A percentile compares a stretch with the other conserved stretches of the same genome.
These are phyloP conservation scores for Yponomeuta plumbellus DNA, from an alignment of 2,888 invertebrate species.

Conservation along the genomic window DNA sequence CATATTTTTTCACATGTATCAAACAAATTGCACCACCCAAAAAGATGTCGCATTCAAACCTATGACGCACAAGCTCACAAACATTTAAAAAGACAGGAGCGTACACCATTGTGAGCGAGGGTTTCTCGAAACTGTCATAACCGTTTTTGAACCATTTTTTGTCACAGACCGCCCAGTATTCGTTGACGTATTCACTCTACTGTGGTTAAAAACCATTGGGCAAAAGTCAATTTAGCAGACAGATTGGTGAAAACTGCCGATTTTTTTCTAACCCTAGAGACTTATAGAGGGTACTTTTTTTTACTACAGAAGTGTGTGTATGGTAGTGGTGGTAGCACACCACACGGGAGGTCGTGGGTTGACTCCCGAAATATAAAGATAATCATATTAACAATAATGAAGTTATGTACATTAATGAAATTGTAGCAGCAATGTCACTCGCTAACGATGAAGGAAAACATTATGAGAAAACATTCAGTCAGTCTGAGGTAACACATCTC, in stretches of 20 bases:
- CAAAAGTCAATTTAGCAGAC: slow-evolving; percentile 49
- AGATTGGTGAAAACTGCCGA: background rate
- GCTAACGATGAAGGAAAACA: too few species aligned
- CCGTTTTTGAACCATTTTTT: slow-evolving; percentile 35
- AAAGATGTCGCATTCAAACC: background rate
- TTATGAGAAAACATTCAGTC: too few species aligned
- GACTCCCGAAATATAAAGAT: too few species aligned
- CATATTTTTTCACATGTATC: background rate
- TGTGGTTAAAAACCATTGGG: slow-evolving; percentile 55
- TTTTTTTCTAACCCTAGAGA: background rate
- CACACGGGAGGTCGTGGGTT: too few species aligned
- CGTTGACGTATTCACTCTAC: slow-evolving; percentile 41
- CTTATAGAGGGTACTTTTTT: background rate
- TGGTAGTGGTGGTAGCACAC: too few species aligned
- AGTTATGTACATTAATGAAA: too few species aligned
- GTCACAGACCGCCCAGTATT: slow-evolving; percentile 61
- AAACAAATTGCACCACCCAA: background rate
- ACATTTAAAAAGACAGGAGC: background rate
- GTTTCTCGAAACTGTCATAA: slow-evolving; percentile 29
- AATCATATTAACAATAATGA: too few species aligned
- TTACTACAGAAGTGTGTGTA: background rate
- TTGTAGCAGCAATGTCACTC: too few species aligned
- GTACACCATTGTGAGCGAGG: too few species aligned
- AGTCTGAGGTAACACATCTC: too few species aligned
- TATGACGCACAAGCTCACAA: background rate